Base-by-base conservation (phyloP, 2,888 invertebrate genomes). In the Acrobasis suavella region DNA sequence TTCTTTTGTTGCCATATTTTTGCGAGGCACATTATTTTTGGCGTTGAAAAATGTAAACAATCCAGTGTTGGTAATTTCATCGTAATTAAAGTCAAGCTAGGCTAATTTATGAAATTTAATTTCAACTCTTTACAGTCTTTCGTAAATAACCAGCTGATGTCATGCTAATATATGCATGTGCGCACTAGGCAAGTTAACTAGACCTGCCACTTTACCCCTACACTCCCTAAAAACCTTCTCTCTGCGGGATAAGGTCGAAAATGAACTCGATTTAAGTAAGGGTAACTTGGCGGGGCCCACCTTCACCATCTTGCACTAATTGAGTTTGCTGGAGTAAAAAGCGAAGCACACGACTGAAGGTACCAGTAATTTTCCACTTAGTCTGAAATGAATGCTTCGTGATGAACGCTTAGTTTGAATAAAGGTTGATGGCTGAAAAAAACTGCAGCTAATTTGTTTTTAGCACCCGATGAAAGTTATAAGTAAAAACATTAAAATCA, bases 91-190 rank as follows among this genome's bases (percentile, higher is more conserved):
- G 22, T 22, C 3, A 22, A 22, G 22, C 32, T 6, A 32, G 32
- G 7, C 32, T 6, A 42, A 39, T 56, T 42, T 42, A 46, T 46
- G 17, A 42, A 56, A 42, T 46, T 46, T 56, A 56, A 56, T 56
- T 42, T 42, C 42, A 56, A 17, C 56, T 42, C 56, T 9, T 16
- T 16, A 22, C 42, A 56, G 17, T 16, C 55, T 16, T 55, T 17
- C 3, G 17, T 39, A 39, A 55, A 56, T 17, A 56, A 42, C 55
- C 56, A 56, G 56, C 56, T 56, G 46, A 56, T 56, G 9, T 42
- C 42, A 56, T 42, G 56, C n/a, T 56, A 56, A 56, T 56, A 39
- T 46, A 56, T 56, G 56, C 42, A 56, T 56, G 42, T 42, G 56
- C 56, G 54, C 42, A 39, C 10, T 16, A 10, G 42, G 42, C 16